Percentiles rank a stretch among this genome's conserved stretches.
phyloP scores from a whole-genome alignment of 2,888 invertebrate genomes.

The Morpho achilles region DNA sequence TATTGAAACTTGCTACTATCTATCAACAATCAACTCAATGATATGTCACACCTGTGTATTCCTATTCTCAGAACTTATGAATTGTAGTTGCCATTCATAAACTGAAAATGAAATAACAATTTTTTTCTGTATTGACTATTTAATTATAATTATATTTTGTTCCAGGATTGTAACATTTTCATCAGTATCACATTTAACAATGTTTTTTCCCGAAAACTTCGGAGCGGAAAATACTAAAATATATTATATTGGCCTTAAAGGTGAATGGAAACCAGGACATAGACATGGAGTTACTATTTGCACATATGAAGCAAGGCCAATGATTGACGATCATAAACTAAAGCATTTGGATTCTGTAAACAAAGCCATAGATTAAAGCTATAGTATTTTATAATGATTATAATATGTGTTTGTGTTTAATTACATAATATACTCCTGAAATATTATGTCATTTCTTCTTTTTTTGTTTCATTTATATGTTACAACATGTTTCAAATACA shows the following conservation, averaged over 20 bases:
- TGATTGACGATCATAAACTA: constrained; percentile 90
- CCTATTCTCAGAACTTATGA: not conserved
- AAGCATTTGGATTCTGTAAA: constrained; percentile 81
- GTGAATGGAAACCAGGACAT: constrained; percentile 92
- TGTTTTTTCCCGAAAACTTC: constrained; percentile 94
- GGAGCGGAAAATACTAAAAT: constrained; percentile 91
- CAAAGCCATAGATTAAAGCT: constrained; percentile 74
- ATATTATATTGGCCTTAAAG: constrained; percentile 96
- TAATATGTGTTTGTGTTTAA: not conserved
- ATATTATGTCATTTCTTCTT: no score
- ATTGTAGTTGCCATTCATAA: no score
- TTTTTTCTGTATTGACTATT: not conserved
- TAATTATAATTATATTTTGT: constrained; percentile 32
- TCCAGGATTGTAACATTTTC: constrained; percentile 95
- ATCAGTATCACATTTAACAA: constrained; percentile 90
- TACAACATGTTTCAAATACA: no score
- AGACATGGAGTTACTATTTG: constrained; percentile 95
- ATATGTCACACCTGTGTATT: no score
- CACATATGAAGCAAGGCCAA: constrained; percentile 92
- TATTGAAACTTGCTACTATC: no score
- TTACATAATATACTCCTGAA: not conserved
- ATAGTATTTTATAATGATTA: not conserved
- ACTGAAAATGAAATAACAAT: no score
- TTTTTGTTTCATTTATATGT: no score
- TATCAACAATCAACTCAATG: no score